Conservation (phyloP, 1,140 invertebrate species). For the Vollenhovia emeryi region DNA sequence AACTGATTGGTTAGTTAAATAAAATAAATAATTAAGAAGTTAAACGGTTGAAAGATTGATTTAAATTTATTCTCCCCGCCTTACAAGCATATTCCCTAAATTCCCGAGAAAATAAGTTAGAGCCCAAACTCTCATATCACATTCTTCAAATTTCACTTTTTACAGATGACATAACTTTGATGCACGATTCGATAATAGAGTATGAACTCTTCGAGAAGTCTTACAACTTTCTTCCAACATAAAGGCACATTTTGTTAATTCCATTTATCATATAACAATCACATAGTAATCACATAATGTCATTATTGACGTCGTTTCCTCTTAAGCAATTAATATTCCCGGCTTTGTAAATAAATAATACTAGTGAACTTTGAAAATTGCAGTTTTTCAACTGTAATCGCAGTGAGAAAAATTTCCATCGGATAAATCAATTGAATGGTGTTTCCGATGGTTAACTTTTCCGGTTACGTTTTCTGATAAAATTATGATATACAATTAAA, state of each 20-base stretch:
- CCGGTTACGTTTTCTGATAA: too few species aligned
- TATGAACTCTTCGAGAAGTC: neutral
- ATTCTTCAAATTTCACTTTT: neutral
- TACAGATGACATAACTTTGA: neutral
- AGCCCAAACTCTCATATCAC: neutral
- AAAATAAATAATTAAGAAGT: neutral
- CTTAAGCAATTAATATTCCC: conserved; percentile 14
- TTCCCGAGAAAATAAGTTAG: neutral
- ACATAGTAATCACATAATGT: neutral
- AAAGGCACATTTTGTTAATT: neutral
- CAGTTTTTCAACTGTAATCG: neutral
- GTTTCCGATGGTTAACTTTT: too few species aligned
- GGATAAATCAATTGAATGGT: too few species aligned
- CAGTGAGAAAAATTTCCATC: too few species aligned
- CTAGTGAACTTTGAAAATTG: conserved; percentile 19
- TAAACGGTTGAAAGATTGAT: neutral
- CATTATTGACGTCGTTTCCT: neutral
- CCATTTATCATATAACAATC: neutral
- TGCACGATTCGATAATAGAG: neutral
- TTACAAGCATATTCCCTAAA: neutral
- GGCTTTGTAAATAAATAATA: neutral
- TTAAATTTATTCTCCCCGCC: neutral
- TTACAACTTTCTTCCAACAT: neutral
- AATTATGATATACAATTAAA: too few species aligned
- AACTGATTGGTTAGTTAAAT: neutral